Base-by-base conservation (phyloP, 1,140 invertebrate species). In the Anagrus nilaparvatae region DNA sequence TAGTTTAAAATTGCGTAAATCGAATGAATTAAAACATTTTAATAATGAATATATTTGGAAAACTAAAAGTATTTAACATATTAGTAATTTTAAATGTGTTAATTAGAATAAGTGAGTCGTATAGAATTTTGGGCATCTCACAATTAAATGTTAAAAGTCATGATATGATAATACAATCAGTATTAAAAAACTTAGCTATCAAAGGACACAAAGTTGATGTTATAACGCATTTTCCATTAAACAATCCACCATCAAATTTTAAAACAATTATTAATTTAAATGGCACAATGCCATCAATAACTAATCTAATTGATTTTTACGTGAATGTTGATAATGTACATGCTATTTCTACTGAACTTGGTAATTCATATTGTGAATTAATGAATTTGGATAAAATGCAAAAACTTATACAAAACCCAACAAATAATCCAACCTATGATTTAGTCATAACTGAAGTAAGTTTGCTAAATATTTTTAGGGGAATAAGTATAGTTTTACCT, bases 181-280 rank as follows among this genome's bases (percentile, higher is more conserved):
- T 73, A 3, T 58, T 58, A 4, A 51, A 57, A 40, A 64, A 60
- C 35, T 49, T 76, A 17, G 58, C 53, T 0, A 61, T 55, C 18
- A 49, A 59, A 30, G 72, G 71, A 8, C 72, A 75, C 47, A 53
- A 70, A 39, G 50, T 75, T 0, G 58, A 61, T 1, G 52, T 57
- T 0, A 46, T 56, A 24, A 57, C 53, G 1, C 50, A 54, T 42
- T 54, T 37, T 46, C 54, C 55, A 2, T 34, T 52, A 10, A 43
- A 50, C 30, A 55, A 49, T 31, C 47, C 54, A 4, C 40, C 59
- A 0, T 64, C 68, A 34, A 56, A 58, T 52, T 54, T 54, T 9
- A 49, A 8, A n/a, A 46, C 51, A 14, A 34, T 59, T 2, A 36
- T 56, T 1, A 46, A 59, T 44, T 48, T 59, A 9, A 44, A 32